A percentile compares a stretch with the other conserved stretches of the same genome.
Evolutionary conservation across 2,113 vertebrate genomes (phyloP).

Genomic region (Phalacrocorax aristotelis): DNA sequence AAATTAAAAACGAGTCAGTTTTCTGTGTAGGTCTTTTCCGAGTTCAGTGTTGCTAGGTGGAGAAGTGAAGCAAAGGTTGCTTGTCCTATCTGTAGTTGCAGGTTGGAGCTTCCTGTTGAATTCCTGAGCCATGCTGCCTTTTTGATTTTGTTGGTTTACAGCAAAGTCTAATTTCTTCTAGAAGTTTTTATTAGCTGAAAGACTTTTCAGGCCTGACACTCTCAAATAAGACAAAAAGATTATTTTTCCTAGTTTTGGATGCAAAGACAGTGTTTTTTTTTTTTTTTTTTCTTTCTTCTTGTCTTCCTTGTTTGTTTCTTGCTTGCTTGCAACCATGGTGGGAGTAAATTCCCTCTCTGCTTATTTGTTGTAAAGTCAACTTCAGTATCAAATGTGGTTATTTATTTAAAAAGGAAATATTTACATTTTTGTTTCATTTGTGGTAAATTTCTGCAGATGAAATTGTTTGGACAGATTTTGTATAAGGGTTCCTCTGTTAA

Average conservation of each 20-base stretch:
- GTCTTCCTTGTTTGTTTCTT: not conserved
- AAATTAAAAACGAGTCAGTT: not conserved
- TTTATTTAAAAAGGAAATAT: not conserved
- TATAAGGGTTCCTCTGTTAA: not conserved
- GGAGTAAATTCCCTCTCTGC: not conserved
- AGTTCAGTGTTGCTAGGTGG: not conserved
- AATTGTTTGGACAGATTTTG: not conserved
- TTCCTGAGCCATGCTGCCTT: not conserved
- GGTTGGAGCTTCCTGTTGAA: not conserved
- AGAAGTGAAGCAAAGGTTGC: not conserved
- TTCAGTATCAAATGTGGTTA: not conserved
- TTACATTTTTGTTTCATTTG: slow-evolving; percentile 3
- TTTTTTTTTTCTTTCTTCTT: not conserved
- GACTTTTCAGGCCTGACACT: not conserved
- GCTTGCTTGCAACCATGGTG: not conserved
- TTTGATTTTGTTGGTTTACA: not conserved
- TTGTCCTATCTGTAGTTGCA: not conserved
- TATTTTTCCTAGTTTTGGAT: not conserved
- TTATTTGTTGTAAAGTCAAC: not conserved
- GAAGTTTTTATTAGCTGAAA: not conserved
- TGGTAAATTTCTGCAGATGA: not conserved
- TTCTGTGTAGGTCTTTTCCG: not conserved
- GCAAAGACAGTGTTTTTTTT: not conserved
- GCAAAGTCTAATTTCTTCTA: slow-evolving; percentile 1
- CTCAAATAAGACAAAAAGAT: not conserved